Evolutionary conservation across 2,797 vertebrate genomes (phyloP).

Genomic region (Clangula hyemalis): DNA sequence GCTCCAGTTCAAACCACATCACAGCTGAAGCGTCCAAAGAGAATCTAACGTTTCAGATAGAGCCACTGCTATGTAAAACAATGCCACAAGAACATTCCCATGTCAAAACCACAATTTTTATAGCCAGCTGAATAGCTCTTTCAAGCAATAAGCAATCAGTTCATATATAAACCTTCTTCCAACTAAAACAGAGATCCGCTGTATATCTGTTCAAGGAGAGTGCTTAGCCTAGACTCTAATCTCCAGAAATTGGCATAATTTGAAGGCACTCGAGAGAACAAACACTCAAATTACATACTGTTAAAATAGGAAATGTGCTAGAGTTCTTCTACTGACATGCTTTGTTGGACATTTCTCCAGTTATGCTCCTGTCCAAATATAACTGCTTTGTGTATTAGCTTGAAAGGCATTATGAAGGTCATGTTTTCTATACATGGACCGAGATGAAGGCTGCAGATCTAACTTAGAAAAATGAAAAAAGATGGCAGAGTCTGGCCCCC

Average conservation of each 20-base stretch:
- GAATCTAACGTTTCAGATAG: constrained; percentile 57
- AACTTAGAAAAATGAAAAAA: neutral
- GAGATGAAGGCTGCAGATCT: neutral
- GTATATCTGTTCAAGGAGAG: constrained; percentile 25
- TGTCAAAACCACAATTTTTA: constrained; percentile 55
- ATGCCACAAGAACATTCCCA: constrained; percentile 54
- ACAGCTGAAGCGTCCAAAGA: constrained; percentile 37
- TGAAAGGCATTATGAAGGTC: neutral
- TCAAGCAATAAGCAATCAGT: constrained; percentile 31
- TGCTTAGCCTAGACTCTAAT: constrained; percentile 43
- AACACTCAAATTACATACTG: constrained; percentile 55
- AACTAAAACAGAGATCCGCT: constrained; percentile 45
- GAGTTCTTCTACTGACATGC: constrained; percentile 17
- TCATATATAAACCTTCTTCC: constrained; percentile 46
- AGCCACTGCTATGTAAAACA: constrained; percentile 55
- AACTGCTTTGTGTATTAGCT: constrained; percentile 5
- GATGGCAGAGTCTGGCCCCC: neutral
- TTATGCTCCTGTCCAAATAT: constrained; percentile 12
- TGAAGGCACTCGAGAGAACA: constrained; percentile 45
- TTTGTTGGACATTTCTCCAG: neutral
- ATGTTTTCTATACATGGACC: neutral
- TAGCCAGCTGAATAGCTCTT: constrained; percentile 20
- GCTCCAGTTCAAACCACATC: constrained; percentile 56
- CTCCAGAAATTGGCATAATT: constrained; percentile 56
- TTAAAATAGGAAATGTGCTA: constrained; percentile 52